Evolutionary conservation across 2,888 invertebrate genomes (phyloP), one percentile per base, ranked within the genome.

Genomic region (Crocallis elinguaria): DNA sequence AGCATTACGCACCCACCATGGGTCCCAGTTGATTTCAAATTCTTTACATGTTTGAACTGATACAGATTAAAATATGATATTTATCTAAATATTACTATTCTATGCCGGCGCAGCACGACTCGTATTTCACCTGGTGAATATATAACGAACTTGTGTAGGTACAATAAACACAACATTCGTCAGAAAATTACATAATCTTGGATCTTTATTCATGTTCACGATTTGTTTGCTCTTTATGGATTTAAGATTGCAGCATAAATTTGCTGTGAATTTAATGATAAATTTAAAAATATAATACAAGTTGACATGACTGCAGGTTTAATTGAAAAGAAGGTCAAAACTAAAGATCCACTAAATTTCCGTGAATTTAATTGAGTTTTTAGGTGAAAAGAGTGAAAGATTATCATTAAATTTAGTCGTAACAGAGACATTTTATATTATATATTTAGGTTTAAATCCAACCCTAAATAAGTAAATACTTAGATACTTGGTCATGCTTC

Each of bases 51-150:
- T 79, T 67, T 73, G 62, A 75, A 67, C 72, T 79, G 82, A 77
- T 84, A 82, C 70, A 85, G 82, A 86, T 87, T 83, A 81, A 67
- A 75, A 67, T 69, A 73, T 69, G 67, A 70, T 63, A 82, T 84
- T 84, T 79, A 84, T 81, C 82, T 78, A 69, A 67, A 71, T 75
- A 44, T 85, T 84, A 75, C 79, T 82, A 86, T 84, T 82, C 84
- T 64, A 71, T 63, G 69, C 71, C 67, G 66, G 71, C 57, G 56
- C 68, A 64, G 78, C 86, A 86, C 86, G 86, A 86, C 84, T 82
- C 75, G 73, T 77, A 81, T 82, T 81, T 83, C 82, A 82, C 77
- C 73, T 77, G 80, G 78, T 78, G 82, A 83, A 86, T 86, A 85
- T 85, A 82, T 82, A 78, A 83, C 75, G 64, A 64, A 66, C 70